Conservation (phyloP, 2,888 invertebrate species). For the Drosophila paucipuncta region DNA sequence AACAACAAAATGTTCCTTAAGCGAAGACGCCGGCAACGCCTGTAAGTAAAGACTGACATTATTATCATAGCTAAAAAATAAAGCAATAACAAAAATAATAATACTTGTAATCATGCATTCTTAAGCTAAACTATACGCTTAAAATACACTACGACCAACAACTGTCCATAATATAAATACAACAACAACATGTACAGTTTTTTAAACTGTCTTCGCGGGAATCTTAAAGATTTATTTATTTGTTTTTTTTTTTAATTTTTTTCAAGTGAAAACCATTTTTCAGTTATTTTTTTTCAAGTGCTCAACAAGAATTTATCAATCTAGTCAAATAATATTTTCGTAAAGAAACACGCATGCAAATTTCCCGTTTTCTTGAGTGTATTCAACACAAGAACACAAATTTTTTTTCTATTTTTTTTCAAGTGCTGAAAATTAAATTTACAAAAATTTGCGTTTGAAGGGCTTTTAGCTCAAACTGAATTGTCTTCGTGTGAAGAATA, state of each 20-base stretch:
- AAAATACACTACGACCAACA: slow-evolving; percentile 37
- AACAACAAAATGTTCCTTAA: slow-evolving; percentile 71
- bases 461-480: slow-evolving; percentile 1
- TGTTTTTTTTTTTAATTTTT: slow-evolving; percentile 25
- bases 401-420: slow-evolving; percentile 27
- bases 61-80: slow-evolving; percentile 20
- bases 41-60: slow-evolving; percentile 73
- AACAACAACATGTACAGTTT: slow-evolving; percentile 17
- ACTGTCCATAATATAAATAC: slow-evolving; percentile 10
- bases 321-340: slow-evolving; percentile 18
- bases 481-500: slow-evolving; percentile 3
- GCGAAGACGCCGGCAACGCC: slow-evolving; percentile 71
- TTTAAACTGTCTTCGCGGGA: slow-evolving; percentile 43
- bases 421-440: slow-evolving; percentile 9
- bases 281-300: slow-evolving; percentile 29
- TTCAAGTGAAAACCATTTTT: slow-evolving; percentile 23
- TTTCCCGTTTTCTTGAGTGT: slow-evolving; percentile 30
- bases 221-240: not conserved
- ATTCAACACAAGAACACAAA: not conserved
- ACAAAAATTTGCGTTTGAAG: slow-evolving; percentile 1
- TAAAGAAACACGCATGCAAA: not conserved
- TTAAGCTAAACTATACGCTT: slow-evolving; percentile 43
- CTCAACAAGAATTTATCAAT: not conserved
- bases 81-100: slow-evolving; percentile 7
- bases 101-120: slow-evolving; percentile 41